Evolutionary conservation across 2,888 invertebrate species (phyloP).

Genomic region (Entomobrya proxima): DNA sequence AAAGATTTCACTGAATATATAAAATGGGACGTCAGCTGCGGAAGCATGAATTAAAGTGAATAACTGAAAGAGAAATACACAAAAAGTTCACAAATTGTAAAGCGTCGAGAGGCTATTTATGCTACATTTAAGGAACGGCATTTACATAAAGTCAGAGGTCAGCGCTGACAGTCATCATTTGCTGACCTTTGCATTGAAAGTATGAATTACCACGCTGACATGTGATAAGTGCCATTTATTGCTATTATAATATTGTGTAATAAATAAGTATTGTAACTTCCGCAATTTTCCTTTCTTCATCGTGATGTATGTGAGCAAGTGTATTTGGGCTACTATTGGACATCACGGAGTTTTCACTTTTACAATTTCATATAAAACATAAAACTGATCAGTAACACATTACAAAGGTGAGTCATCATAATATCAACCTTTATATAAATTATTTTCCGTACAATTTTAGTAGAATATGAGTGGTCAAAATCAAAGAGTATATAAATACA

Average conservation of each 20-base stretch:
- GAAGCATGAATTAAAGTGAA: conserved; percentile 11
- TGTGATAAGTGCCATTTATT: conserved; percentile 67
- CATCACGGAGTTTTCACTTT: conserved; percentile 31
- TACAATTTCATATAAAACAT: conserved; percentile 33
- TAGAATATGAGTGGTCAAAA: too few relatives aligned
- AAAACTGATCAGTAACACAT: conserved; percentile 11
- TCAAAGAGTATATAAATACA: too few relatives aligned
- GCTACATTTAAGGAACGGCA: conserved; percentile 48
- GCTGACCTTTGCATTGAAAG: conserved; percentile 63
- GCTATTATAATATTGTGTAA: conserved; percentile 13
- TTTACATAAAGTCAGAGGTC: conserved; percentile 68
- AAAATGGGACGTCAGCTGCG: background rate
- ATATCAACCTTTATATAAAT: too few relatives aligned
- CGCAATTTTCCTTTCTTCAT: conserved; percentile 10
- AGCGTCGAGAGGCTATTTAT: conserved; percentile 57
- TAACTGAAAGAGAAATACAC: background rate
- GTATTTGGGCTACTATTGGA: conserved; percentile 22
- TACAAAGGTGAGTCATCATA: conserved; percentile 58
- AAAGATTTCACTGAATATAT: background rate
- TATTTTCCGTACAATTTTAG: too few relatives aligned
- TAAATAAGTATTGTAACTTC: conserved; percentile 5
- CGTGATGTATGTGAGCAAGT: conserved; percentile 48
- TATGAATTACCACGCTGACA: conserved; percentile 65
- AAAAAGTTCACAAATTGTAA: background rate
- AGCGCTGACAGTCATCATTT: conserved; percentile 51